A percentile compares a stretch with the other conserved stretches of the same genome.
Evolutionary conservation across 2,797 vertebrate species (phyloP).

Genomic region (Muscicapa comitata): DNA sequence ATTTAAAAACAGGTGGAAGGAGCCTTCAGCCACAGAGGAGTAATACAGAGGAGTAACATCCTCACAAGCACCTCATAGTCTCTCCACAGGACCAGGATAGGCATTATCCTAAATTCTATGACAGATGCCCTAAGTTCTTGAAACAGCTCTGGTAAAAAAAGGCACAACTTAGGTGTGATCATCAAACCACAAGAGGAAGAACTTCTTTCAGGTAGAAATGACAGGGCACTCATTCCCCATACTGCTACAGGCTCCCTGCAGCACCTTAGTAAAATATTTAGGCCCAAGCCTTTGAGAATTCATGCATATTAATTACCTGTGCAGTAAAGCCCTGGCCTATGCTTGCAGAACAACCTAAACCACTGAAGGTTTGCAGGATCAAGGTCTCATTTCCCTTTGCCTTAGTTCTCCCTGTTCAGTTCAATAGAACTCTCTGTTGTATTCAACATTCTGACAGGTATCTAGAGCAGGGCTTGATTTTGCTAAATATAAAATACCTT

Average conservation of each 20-base stretch:
- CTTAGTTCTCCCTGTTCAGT: background rate
- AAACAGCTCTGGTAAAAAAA: background rate
- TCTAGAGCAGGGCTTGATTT: background rate
- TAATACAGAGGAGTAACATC: background rate
- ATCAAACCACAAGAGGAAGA: background rate
- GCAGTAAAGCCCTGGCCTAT: background rate
- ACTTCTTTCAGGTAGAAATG: background rate
- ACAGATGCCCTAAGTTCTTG: background rate
- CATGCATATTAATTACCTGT: background rate
- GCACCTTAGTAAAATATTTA: background rate
- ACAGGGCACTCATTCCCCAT: background rate
- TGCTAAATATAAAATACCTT: background rate
- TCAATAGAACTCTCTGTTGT: background rate
- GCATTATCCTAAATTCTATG: background rate
- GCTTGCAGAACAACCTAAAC: background rate
- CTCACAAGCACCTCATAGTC: background rate
- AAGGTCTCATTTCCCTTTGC: background rate
- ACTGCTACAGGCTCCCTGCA: background rate
- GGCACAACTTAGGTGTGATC: fast-evolving
- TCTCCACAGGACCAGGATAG: background rate
- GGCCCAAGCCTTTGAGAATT: background rate
- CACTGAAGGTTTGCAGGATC: background rate
- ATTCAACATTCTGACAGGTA: background rate
- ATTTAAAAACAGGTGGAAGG: constrained; percentile 36
- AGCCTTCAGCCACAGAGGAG: background rate